Conservation (phyloP, 2,113 vertebrate genomes). For the Phrynosoma platyrhinos region DNA sequence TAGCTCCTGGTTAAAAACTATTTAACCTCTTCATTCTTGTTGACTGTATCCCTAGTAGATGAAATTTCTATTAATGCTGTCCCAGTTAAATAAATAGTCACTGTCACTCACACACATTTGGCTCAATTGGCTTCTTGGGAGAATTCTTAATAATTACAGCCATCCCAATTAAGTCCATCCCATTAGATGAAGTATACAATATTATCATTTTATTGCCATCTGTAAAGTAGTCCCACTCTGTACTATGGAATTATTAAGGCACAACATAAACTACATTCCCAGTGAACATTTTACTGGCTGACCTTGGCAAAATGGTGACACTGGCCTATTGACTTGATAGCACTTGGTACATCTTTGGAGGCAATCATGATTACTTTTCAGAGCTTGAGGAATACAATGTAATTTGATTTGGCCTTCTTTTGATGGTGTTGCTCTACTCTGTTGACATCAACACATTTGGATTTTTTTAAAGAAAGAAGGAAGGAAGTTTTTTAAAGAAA, state of each 20-base stretch:
- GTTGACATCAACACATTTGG: constrained; percentile 63
- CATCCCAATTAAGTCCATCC: constrained; percentile 76
- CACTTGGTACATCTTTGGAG: constrained; percentile 58
- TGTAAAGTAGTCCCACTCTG: constrained; percentile 61
- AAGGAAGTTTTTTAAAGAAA: no score
- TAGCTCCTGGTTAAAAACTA: constrained; percentile 70
- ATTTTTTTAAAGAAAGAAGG: constrained; percentile 34
- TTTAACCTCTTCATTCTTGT: constrained; percentile 68
- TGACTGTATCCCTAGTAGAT: constrained; percentile 67
- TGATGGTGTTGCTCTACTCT: constrained; percentile 64
- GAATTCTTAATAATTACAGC: constrained; percentile 77
- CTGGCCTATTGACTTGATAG: constrained; percentile 65
- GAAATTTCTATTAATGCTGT: constrained; percentile 71
- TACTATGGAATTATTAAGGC: constrained; percentile 50
- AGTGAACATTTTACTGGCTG: constrained; percentile 70
- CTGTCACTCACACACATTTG: constrained; percentile 75
- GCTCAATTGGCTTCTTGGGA: constrained; percentile 78
- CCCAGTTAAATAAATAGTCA: constrained; percentile 75
- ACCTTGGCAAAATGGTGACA: constrained; percentile 64
- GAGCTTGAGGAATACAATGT: constrained; percentile 47
- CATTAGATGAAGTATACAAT: constrained; percentile 76
- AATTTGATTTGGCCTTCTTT: constrained; percentile 72
- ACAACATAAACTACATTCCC: constrained; percentile 51
- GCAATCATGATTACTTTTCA: constrained; percentile 47
- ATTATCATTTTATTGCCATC: constrained; percentile 72